phyloP scores from a whole-genome alignment of 2,113 vertebrate species.

The Anarhynchus alexandrinus region DNA sequence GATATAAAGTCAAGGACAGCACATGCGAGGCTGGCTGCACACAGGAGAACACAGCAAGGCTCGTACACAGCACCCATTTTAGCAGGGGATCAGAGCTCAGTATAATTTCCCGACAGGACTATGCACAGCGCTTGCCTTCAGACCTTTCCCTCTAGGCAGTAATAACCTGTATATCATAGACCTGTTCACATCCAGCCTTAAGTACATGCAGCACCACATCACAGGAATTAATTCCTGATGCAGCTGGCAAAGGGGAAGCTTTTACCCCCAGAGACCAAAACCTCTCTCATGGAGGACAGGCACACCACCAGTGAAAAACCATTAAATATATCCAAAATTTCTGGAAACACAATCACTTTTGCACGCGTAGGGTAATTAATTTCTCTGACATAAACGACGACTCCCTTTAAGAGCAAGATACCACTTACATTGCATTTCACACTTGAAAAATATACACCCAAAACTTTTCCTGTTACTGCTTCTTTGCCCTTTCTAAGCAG shows the following conservation, averaged over 20 bases:
- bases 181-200: background rate
- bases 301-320: background rate
- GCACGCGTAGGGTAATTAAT: background rate
- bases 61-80: background rate
- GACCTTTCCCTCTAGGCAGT: background rate
- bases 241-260: background rate
- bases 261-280: background rate
- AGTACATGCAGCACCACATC: background rate
- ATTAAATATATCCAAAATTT: background rate
- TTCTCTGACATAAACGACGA: background rate
- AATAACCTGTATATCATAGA: background rate
- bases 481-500: background rate
- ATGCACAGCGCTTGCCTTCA: background rate
- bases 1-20: background rate
- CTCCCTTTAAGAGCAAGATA: background rate
- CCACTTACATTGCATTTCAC: background rate
- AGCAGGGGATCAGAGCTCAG: background rate
- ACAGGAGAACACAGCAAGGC: background rate
- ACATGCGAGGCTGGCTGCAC: background rate
- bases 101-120: rapidly evolving
- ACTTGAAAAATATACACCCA: background rate
- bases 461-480: background rate
- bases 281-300: background rate
- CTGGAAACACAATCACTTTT: background rate
- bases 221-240: background rate